Evolutionary conservation across 2,113 vertebrate species (phyloP).

Genomic region (Grallaria varia): DNA sequence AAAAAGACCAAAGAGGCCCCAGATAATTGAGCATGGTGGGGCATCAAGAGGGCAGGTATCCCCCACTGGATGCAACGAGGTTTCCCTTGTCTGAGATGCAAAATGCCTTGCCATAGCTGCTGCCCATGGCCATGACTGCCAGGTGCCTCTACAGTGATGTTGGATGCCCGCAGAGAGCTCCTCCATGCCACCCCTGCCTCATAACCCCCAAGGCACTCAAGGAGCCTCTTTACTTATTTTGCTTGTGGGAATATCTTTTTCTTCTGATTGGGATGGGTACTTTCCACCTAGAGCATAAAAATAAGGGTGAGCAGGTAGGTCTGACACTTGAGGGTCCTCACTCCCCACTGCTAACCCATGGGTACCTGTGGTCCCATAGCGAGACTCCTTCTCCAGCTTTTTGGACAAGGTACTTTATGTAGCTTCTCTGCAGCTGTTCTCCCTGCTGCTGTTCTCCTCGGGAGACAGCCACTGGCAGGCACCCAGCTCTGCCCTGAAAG

Average conservation of each 20-base stretch:
- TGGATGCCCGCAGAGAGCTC: background rate
- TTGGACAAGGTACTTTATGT: background rate
- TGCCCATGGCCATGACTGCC: accelerated
- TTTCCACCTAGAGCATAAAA: background rate
- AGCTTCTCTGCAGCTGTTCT: background rate
- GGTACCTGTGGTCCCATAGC: accelerated
- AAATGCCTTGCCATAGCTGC: background rate
- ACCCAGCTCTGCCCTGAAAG: background rate
- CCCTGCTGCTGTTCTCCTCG: accelerated
- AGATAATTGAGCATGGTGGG: accelerated
- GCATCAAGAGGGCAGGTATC: background rate
- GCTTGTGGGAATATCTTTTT: background rate
- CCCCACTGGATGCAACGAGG: background rate
- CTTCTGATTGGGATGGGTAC: background rate
- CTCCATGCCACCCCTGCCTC: background rate
- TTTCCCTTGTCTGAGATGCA: accelerated
- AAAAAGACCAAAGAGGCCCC: background rate
- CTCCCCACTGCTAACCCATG: accelerated
- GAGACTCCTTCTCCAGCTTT: background rate
- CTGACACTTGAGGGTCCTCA: background rate
- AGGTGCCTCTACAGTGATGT: accelerated
- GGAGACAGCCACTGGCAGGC: background rate
- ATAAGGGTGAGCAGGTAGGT: background rate
- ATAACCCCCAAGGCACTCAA: accelerated
- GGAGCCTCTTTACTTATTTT: constrained; percentile 5